A percentile compares a stretch with the other conserved stretches of the same genome.
phyloP scores from a whole-genome alignment of 1,140 invertebrate genomes.

The Drosophila albomicans region DNA sequence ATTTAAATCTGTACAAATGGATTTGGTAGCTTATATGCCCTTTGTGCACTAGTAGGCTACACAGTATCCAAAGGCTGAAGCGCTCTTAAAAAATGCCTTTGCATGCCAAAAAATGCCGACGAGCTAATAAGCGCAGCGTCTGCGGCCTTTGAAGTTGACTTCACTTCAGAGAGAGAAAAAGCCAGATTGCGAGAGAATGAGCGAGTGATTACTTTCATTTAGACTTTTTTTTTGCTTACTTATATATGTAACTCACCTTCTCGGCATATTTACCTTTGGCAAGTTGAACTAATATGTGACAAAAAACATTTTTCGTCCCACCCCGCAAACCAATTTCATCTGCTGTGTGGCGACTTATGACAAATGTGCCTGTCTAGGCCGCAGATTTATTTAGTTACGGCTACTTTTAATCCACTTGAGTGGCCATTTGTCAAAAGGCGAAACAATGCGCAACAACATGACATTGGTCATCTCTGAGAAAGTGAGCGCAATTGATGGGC shows the following conservation, averaged over 20 bases:
- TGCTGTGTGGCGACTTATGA: constrained; percentile 35
- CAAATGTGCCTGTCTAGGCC: constrained; percentile 60
- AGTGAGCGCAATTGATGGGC: neutral
- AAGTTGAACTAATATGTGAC: constrained; percentile 53
- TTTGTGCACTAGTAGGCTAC: neutral
- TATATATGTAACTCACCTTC: constrained; percentile 15
- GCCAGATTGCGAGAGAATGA: neutral
- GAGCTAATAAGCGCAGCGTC: constrained; percentile 71
- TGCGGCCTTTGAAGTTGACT: constrained; percentile 68
- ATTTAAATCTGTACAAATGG: too few relatives aligned
- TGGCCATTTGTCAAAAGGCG: constrained; percentile 77
- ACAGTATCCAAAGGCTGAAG: constrained; percentile 48
- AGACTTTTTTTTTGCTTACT: constrained; percentile 4
- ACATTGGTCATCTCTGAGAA: constrained; percentile 18
- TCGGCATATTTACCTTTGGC: constrained; percentile 29
- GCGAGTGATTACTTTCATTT: constrained; percentile 38
- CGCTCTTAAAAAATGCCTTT: constrained; percentile 73
- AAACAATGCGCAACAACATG: constrained; percentile 12
- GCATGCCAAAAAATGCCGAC: constrained; percentile 70
- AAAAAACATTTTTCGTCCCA: constrained; percentile 15
- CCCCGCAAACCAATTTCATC: neutral
- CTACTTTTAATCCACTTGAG: constrained; percentile 84
- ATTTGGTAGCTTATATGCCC: neutral
- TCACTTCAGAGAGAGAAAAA: constrained; percentile 11
- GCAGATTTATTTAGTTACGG: constrained; percentile 71